phyloP scores from a whole-genome alignment of 1,140 invertebrate species.

The Pseudachorutes palmiensis region DNA sequence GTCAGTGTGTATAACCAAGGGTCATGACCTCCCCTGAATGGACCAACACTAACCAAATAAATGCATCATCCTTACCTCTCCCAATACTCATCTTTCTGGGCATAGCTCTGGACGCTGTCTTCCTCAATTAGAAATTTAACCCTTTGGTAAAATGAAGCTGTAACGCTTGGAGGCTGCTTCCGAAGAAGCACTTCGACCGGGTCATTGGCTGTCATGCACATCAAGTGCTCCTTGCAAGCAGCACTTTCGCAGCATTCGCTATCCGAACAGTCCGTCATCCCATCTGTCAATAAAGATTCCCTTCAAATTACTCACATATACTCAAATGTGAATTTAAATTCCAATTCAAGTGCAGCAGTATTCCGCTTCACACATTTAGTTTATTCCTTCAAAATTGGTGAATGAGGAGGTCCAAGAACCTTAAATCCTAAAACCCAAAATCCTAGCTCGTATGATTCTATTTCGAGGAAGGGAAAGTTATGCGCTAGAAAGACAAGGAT shows the following conservation, averaged over 20 bases:
- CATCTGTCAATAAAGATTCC: slow-evolving; percentile 58
- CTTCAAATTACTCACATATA: no score
- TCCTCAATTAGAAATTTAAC: slow-evolving; percentile 98
- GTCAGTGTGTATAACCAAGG: no score
- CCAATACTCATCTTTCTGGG: slow-evolving; percentile 91
- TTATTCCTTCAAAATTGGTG: no score
- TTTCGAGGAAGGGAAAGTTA: no score
- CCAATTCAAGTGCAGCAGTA: no score
- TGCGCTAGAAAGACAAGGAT: no score
- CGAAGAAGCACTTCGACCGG: slow-evolving; percentile 87
- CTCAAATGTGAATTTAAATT: no score
- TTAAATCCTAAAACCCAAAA: no score
- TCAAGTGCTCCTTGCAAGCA: slow-evolving; percentile 76
- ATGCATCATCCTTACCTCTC: slow-evolving; percentile 66
- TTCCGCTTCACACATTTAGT: no score
- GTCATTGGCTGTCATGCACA: slow-evolving; percentile 89
- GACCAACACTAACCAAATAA: no score
- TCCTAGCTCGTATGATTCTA: no score
- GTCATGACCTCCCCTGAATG: not conserved
- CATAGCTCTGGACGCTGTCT: slow-evolving; percentile 95
- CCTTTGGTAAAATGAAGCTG: slow-evolving; percentile 93
- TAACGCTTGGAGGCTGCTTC: slow-evolving; percentile 91
- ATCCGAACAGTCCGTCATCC: slow-evolving; percentile 94
- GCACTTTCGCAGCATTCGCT: slow-evolving; percentile 83
- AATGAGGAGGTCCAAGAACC: no score